These are phyloP conservation scores for Mormyrus lacerda DNA, from an alignment of 2,113 vertebrate genomes.

Conservation along the genomic window DNA sequence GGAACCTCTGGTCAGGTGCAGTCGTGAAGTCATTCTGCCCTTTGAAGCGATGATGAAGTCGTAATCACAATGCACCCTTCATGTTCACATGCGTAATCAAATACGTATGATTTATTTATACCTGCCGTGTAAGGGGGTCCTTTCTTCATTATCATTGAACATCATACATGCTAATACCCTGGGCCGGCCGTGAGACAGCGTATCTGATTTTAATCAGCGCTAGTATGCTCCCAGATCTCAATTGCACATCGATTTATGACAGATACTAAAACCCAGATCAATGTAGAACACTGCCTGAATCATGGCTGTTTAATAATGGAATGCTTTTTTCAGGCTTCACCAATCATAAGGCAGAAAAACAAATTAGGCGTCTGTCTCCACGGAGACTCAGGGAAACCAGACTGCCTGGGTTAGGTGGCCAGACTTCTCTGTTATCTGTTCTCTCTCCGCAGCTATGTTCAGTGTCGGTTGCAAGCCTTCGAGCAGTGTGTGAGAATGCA, in stretches of 20 bases:
- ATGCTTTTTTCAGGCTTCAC: neutral
- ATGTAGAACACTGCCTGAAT: neutral
- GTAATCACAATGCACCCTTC: neutral
- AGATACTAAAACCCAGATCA: neutral
- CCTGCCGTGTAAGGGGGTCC: neutral
- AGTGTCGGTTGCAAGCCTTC: neutral
- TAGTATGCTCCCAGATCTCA: neutral
- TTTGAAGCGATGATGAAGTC: neutral
- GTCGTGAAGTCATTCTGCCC: neutral
- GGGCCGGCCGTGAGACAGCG: neutral
- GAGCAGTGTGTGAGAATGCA: neutral
- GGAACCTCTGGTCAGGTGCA: neutral
- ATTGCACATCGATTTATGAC: neutral
- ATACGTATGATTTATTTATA: neutral
- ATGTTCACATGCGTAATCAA: neutral
- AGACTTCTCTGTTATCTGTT: neutral
- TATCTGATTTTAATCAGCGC: constrained; percentile 4
- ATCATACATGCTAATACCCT: neutral
- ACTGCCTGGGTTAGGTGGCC: neutral
- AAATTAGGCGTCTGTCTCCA: neutral
- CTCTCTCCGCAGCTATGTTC: neutral
- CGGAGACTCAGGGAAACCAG: neutral
- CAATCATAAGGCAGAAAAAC: neutral
- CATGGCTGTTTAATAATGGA: neutral
- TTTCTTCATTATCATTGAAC: neutral